Percentiles rank a stretch among this genome's conserved stretches.
These are phyloP conservation scores for Ennomos erosarius DNA, from an alignment of 2,888 invertebrate species.

Conservation along the genomic window DNA sequence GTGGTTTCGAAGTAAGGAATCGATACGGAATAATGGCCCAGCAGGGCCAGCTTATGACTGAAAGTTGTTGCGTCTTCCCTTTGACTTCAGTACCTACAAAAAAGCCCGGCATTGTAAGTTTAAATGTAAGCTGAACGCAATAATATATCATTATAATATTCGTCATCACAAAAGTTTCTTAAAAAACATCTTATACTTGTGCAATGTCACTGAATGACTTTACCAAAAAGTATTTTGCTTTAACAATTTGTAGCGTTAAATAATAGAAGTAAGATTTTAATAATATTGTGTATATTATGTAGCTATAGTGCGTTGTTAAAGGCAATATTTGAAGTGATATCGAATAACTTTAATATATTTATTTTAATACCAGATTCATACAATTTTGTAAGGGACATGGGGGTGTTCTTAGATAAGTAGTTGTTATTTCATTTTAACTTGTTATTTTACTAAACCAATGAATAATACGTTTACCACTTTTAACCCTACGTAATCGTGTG, in stretches of 20 bases:
- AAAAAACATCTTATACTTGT: background rate
- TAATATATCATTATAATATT: too few species aligned
- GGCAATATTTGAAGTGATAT: constrained; percentile 56
- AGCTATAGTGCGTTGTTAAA: constrained; percentile 41
- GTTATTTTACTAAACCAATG: constrained; percentile 37
- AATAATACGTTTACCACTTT: constrained; percentile 23
- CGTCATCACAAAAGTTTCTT: too few species aligned
- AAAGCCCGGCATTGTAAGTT: too few species aligned
- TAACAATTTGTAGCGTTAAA: constrained; percentile 64
- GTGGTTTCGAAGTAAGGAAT: too few species aligned
- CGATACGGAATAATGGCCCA: too few species aligned
- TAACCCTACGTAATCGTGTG: constrained; percentile 20
- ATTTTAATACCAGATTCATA: constrained; percentile 50
- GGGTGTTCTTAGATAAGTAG: constrained; percentile 32
- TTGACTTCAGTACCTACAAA: too few species aligned
- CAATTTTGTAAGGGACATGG: constrained; percentile 41
- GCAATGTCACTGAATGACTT: constrained; percentile 14
- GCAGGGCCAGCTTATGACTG: too few species aligned
- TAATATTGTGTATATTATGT: constrained; percentile 51
- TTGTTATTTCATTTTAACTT: constrained; percentile 27
- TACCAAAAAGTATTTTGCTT: constrained; percentile 56
- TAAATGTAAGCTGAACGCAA: too few species aligned
- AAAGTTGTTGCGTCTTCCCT: too few species aligned
- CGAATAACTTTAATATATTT: constrained; percentile 49
- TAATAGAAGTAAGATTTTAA: constrained; percentile 48